These are phyloP conservation scores for Parascotia fuliginaria DNA, from an alignment of 2,888 invertebrate genomes.

Conservation along the genomic window DNA sequence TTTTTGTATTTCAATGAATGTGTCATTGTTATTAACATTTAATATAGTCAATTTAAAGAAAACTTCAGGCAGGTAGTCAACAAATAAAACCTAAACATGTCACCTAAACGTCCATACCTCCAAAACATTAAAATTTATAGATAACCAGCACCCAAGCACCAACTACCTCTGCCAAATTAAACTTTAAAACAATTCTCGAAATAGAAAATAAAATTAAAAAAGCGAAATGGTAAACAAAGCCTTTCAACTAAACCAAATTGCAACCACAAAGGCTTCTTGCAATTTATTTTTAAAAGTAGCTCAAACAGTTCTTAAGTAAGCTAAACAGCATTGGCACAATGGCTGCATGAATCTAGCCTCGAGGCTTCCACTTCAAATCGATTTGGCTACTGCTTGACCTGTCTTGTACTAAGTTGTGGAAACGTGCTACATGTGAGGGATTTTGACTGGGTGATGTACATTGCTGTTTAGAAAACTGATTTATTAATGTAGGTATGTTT, in stretches of 20 bases:
- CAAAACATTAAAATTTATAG: too few species aligned
- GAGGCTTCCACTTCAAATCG: constrained; percentile 59
- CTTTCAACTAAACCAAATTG: constrained; percentile 43
- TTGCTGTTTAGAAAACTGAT: constrained; percentile 22
- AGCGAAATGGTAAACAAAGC: constrained; percentile 41
- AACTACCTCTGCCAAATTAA: not conserved
- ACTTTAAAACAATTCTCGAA: not conserved
- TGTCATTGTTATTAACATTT: too few species aligned
- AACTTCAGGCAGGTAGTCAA: too few species aligned
- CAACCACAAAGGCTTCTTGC: constrained; percentile 46
- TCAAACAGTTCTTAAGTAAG: constrained; percentile 55
- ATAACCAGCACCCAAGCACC: not conserved
- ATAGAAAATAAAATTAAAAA: constrained; percentile 23
- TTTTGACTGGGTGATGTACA: constrained; percentile 25
- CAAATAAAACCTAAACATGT: too few species aligned
- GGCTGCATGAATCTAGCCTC: constrained; percentile 53
- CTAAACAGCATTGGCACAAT: constrained; percentile 57
- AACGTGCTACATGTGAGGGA: not conserved
- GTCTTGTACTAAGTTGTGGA: constrained; percentile 30
- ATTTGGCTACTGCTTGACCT: constrained; percentile 65
- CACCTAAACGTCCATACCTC: too few species aligned
- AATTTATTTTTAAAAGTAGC: constrained; percentile 59
- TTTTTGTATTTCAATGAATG: too few species aligned
- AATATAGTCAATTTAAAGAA: too few species aligned
- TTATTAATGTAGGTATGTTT: too few species aligned